Evolutionary conservation across 2,888 invertebrate genomes (phyloP).

Genomic region (Agrochola macilenta): DNA sequence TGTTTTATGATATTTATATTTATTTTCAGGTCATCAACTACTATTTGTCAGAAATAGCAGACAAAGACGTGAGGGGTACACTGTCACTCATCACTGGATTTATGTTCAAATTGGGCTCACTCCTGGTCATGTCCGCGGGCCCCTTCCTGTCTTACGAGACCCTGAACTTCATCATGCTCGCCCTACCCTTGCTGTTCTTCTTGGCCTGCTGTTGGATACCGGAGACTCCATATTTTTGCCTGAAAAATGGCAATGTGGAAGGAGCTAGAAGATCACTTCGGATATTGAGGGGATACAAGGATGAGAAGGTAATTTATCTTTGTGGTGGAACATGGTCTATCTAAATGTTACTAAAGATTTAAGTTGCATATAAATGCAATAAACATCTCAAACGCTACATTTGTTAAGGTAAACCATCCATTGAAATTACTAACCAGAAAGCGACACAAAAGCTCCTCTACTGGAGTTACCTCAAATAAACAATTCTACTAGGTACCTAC

Average conservation of each 20-base stretch:
- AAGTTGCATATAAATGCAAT: too few species aligned
- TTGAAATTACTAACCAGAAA: not conserved
- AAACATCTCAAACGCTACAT: not conserved
- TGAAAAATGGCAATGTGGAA: conserved; percentile 86
- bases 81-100: conserved; percentile 79
- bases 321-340: not conserved
- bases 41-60: conserved; percentile 86
- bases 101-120: conserved; percentile 82
- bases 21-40: conserved; percentile 84
- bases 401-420: not conserved
- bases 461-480: not conserved
- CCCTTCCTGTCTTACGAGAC: conserved; percentile 81
- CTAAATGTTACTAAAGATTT: not conserved
- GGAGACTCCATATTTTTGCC: conserved; percentile 90
- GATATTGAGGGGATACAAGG: conserved; percentile 79
- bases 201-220: conserved; percentile 89
- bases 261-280: conserved; percentile 84
- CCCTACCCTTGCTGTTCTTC: conserved; percentile 86
- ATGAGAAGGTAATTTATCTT: conserved; percentile 72
- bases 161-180: conserved; percentile 83
- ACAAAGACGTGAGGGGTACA: conserved; percentile 85
- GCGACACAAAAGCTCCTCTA: not conserved
- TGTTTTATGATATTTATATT: not conserved
- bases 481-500: not conserved
- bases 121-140: conserved; percentile 83